Evolutionary conservation across 2,113 vertebrate genomes (phyloP).

Genomic region (Delphinapterus leucas): DNA sequence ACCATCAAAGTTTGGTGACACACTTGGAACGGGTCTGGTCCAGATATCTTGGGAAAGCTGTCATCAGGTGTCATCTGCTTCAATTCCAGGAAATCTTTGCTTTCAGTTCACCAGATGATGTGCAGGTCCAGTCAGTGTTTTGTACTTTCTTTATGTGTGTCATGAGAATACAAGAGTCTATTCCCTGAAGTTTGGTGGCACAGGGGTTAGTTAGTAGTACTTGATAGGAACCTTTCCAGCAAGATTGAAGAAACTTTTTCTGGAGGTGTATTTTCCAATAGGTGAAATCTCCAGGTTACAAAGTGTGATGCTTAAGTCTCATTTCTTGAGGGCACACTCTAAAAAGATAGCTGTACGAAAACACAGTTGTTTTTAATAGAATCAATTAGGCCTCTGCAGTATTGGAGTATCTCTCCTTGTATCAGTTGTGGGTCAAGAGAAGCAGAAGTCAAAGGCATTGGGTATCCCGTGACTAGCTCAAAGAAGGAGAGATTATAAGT

Average conservation of each 20-base stretch:
- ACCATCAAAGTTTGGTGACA: not conserved
- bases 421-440: not conserved
- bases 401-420: not conserved
- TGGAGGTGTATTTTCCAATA: not conserved
- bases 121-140: not conserved
- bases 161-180: not conserved
- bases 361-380: not conserved
- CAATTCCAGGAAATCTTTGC: not conserved
- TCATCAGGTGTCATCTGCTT: not conserved
- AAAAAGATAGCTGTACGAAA: not conserved
- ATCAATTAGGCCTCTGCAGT: not conserved
- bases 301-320: not conserved
- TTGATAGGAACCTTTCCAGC: not conserved
- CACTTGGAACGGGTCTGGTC: fast-evolving
- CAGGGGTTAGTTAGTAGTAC: not conserved
- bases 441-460: not conserved
- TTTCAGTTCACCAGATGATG: not conserved
- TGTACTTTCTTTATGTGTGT: not conserved
- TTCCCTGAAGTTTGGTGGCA: not conserved
- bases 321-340: not conserved
- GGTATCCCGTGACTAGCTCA: not conserved
- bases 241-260: not conserved
- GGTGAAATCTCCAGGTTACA: not conserved
- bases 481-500: not conserved
- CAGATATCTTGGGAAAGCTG: not conserved